Evolutionary conservation across 2,888 invertebrate genomes (phyloP), one percentile per base, ranked within the genome.

Genomic region (Drosophila kanekoi): DNA sequence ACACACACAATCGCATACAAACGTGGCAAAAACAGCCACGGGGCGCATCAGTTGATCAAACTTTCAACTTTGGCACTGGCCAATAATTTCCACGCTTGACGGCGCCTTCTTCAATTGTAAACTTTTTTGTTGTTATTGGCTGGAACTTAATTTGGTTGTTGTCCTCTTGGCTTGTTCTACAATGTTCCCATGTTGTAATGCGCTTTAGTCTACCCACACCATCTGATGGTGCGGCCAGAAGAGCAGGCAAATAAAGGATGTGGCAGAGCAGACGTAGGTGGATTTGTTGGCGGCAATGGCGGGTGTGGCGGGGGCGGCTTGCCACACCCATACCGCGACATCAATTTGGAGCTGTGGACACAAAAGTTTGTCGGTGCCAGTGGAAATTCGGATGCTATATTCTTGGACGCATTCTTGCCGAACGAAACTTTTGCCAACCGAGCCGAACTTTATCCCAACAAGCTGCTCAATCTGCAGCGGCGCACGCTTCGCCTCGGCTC

Each of bases 291-390:
- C 16, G 56, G 33, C 18, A 56, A 14, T 14, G 53, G 40, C 6
- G 57, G 38, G 37, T 41, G 4, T 23, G 57, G 28, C 13, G 43
- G 3, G 28, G 49, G 45, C 51, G 37, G 64, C 70, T 67, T 74
- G 51, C 54, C 58, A 43, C 57, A 62, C 45, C 28, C 47, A 32
- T 13, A 64, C 76, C 89, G 83, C 86, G 81, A 90, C 83, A 81
- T 81, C 81, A 88, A 88, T 88, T 90, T 90, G 64, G 89, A 92
- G 78, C 85, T 92, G 81, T 92, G 92, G 91, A 91, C 92, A 83
- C 92, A 92, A 83, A 91, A 91, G 88, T 92, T 89, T 88, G 87
- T 86, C 80, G 91, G 92, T 61, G 76, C 77, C 70, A 70, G 77
- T 69, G 89, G 90, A 74, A 91, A 91, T 89, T 87, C 89, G 84